phyloP scores from a whole-genome alignment of 1,140 invertebrate genomes.

The Drosophila paulistorum region DNA sequence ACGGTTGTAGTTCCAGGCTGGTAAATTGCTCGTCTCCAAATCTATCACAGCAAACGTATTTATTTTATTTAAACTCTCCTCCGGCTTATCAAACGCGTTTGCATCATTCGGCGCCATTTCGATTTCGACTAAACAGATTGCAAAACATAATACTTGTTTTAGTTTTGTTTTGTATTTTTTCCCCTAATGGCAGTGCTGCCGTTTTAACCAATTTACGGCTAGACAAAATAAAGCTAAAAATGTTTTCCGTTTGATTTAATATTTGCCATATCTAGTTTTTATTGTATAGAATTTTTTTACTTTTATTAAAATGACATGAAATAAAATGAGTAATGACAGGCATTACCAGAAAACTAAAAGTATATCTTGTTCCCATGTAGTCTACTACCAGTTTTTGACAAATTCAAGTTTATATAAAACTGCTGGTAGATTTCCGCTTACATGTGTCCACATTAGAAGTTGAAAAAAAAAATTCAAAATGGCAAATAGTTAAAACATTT shows the following conservation, averaged over 20 bases:
- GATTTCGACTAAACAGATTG: not conserved
- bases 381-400: too few relatives aligned
- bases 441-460: not conserved
- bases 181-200: not conserved
- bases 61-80: constrained; percentile 25
- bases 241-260: too few relatives aligned
- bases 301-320: too few relatives aligned
- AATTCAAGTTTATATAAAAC: too few relatives aligned
- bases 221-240: not conserved
- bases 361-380: too few relatives aligned
- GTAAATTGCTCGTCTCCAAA: constrained; percentile 67
- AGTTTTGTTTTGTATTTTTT: not conserved
- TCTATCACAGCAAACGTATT: constrained; percentile 70
- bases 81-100: not conserved
- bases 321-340: too few relatives aligned
- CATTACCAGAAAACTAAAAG: too few relatives aligned
- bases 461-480: not conserved
- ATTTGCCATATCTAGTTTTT: too few relatives aligned
- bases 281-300: too few relatives aligned
- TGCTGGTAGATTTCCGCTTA: too few relatives aligned
- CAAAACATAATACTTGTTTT: not conserved
- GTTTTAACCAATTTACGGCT: not conserved
- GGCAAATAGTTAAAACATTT: not conserved
- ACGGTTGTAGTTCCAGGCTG: constrained; percentile 43
- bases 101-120: constrained; percentile 24